Evolutionary conservation across 2,113 vertebrate species (phyloP), one percentile per base, ranked within the genome.

Genomic region (Numenius arquata): DNA sequence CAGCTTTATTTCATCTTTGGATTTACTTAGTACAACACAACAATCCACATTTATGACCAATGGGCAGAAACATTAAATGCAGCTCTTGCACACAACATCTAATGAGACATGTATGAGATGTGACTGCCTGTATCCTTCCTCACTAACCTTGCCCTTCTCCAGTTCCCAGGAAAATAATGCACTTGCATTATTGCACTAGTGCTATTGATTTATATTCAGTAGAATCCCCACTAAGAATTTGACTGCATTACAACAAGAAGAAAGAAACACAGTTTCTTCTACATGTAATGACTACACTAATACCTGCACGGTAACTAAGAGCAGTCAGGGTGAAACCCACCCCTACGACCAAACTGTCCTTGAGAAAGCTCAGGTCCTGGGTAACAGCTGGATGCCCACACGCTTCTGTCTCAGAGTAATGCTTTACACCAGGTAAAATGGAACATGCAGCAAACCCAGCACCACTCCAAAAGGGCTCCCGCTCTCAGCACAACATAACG

Each of bases 401-500:
- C 1, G 7, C 10, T 38, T 71, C 41, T 71, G 1, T 18, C 29
- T 19, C 58, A 71, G 21, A 52, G 53, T 27, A 58, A 38, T 4
- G 23, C 6, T 88, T 52, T 14, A 25, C 29, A 26, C 7, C 38
- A 6, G 8, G 32, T 34, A 55, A 86, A 80, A 70, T 2, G 5
- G 2, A 81, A 70, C 14, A 18, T 1, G 41, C 4, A 67, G n/a
- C 11, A 61, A 85, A 79, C 15, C 3, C 47, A 72, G 38, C 52
- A 25, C 8, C 40, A 29, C 71, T 67, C 30, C 29, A 38, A 72
- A 55, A 10, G 8, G 2, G 12, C 0, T 34, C n/a, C 11, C 11
- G 14, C 23, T 67, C 41, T 0, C 0, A 85, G n/a, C 62, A 11
- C 21, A 81, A 7, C 4, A 1, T 11, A 58, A 22, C 3, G 0